Evolutionary conservation across 2,888 invertebrate genomes (phyloP), one percentile per base, ranked within the genome.

Genomic region (Esperia sulphurella): DNA sequence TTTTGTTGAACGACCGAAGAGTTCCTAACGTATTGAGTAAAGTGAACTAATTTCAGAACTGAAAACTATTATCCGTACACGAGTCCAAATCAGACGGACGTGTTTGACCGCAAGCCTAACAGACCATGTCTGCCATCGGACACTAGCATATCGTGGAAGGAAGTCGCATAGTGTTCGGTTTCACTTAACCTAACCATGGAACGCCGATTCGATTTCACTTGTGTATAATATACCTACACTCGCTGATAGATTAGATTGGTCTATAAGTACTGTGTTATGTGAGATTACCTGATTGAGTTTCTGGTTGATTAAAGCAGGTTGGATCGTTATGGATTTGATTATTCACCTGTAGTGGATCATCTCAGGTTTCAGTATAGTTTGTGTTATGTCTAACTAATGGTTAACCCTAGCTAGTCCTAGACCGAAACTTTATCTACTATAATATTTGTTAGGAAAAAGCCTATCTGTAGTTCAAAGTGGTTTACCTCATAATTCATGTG

Each of bases 121-220:
- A 31, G 31, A 45, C 61, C 59, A 49, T 59, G 58, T 61, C 63
- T 61, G 76, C 68, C 75, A 83, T 80, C 72, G 77, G 82, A 85
- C 81, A 83, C 72, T 78, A 65, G 66, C 30, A 38, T 44, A 43
- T 46, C 44, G 38, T 60, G 77, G 85, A 77, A 83, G 86, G 86
- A 84, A 84, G 86, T 85, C 75, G 73, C 79, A 74, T 71, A 79
- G 84, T 79, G 79, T 86, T 77, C 75, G 83, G 84, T 87, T 87
- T 83, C 86, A 79, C 79, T 81, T 72, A 74, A n/a, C n/a, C 79
- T 70, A 74, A 72, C 75, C 71, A 65, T 72, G 68, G 66, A 64
- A 67, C 65, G 75, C 61, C 69, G 83, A 77, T 75, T 84, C 79
- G 68, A 77, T 85, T 83, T 79, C 84, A 81, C 69, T 68, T 29